Evolutionary conservation across 2,797 vertebrate species (phyloP).

Genomic region (Pelodytes ibericus): DNA sequence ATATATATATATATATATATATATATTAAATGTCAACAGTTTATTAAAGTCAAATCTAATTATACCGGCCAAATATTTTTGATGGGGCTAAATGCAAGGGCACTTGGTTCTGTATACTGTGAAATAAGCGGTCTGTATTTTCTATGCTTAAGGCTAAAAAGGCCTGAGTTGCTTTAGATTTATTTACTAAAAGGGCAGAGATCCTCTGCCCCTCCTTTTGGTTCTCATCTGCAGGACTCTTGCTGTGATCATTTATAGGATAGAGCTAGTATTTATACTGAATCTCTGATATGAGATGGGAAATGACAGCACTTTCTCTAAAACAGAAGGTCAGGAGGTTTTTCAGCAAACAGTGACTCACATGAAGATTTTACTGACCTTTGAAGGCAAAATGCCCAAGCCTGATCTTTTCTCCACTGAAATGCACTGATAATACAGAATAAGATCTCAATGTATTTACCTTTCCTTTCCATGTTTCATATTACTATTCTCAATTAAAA

Average conservation of each 20-base stretch:
- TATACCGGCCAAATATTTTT: slow-evolving; percentile 22
- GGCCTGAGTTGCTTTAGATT: slow-evolving; percentile 25
- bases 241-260: not conserved
- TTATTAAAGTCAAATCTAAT: slow-evolving; percentile 14
- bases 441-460: not conserved
- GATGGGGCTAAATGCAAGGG: slow-evolving; percentile 2
- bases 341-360: slow-evolving; percentile 68
- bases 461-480: not conserved
- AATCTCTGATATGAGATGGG: slow-evolving; percentile 63
- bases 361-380: slow-evolving; percentile 75
- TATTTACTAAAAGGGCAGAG: slow-evolving; percentile 48
- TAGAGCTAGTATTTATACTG: slow-evolving; percentile 55
- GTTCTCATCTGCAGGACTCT: slow-evolving; percentile 26
- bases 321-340: slow-evolving; percentile 64
- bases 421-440: slow-evolving; percentile 1
- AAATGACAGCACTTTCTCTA: slow-evolving; percentile 65
- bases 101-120: slow-evolving; percentile 5
- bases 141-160: slow-evolving; percentile 38
- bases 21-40: slow-evolving; percentile 20
- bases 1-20: not conserved
- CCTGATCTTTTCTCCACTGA: slow-evolving; percentile 44
- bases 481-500: too few relatives aligned
- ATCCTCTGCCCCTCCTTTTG: too few relatives aligned
- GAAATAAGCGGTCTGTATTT: slow-evolving; percentile 25
- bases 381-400: slow-evolving; percentile 61